These are phyloP conservation scores for Arctopsyche grandis DNA, from an alignment of 1,140 invertebrate genomes.

Conservation along the genomic window DNA sequence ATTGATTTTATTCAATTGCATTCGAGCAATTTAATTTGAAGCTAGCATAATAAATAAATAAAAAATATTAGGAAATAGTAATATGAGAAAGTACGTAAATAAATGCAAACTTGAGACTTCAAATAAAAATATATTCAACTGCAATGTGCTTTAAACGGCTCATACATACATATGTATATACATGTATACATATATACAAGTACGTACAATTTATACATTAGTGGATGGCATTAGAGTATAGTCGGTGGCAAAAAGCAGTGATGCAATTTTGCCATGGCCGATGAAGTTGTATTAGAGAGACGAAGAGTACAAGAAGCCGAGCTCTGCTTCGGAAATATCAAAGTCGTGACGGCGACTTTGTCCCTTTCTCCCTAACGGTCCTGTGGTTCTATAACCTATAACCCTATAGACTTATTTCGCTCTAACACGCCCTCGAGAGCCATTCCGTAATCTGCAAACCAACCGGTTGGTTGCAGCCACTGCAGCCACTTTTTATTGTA, in stretches of 20 bases:
- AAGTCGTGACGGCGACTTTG: slow-evolving; percentile 21
- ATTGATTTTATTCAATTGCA: no score
- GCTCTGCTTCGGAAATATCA: slow-evolving; percentile 25
- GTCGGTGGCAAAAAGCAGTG: no score
- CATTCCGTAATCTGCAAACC: slow-evolving; percentile 3
- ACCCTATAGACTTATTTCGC: slow-evolving; percentile 20
- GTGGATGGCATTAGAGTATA: no score
- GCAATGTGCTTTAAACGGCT: no score
- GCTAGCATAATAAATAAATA: no score
- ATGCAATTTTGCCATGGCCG: neutral
- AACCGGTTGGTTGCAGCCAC: slow-evolving; percentile 17
- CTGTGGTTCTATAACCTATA: slow-evolving; percentile 15
- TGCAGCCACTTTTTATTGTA: no score
- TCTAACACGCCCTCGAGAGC: neutral
- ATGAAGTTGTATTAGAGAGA: neutral
- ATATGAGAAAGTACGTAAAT: no score
- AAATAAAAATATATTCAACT: no score
- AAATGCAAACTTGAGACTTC: no score
- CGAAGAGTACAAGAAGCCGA: slow-evolving; percentile 11
- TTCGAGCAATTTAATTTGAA: no score
- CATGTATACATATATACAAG: neutral
- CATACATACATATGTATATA: neutral
- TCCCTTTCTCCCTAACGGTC: slow-evolving; percentile 27
- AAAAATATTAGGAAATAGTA: no score
- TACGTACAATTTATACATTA: no score